Base-by-base conservation (phyloP, 2,797 vertebrate species). In the Karalla daura region DNA sequence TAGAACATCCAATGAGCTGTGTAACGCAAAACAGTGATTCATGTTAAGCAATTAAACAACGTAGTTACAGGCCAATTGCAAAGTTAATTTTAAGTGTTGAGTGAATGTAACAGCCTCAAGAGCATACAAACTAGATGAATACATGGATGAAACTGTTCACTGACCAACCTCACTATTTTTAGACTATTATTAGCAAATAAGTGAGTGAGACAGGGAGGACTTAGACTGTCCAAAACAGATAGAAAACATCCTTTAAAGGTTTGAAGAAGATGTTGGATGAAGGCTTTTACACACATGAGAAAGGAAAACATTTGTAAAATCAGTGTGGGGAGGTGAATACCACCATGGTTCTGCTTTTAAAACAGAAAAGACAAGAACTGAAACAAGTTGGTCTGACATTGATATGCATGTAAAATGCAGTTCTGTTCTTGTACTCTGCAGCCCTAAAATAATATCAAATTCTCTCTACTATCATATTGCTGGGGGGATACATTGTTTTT, bases 1-100 rank as follows among this genome's bases (percentile, higher is more conserved):
- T 55, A 63, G 74, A 82, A 74, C 49, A 66, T 65, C 46, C 36
- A 80, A 74, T 73, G 75, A 84, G 45, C 64, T 81, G 62, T 58
- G 56, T 54, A 59, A 74, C 15, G 5, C 50, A 71, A 66, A 70
- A 61, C 30, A 50, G 25, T 62, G 18, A 74, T 58, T 41, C n/a
- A 18, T 55, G 44, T 43, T 33, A 61, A 25, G 35, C 67, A 70
- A 54, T 72, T 82, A 44, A 65, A 53, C 35, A 68, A 46, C 53
- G 46, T 11, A 56, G 46, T 52, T 55, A 39, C 43, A 55, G 43
- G 69, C 49, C 56, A 58, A 33, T 62, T 69, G 60, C 63, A 72
- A 65, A 76, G 65, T 69, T 71, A 64, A 75, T 63, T 53, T 76
- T 61, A 50, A 58, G 54, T 58, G 55, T 20, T 62, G 45, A 46